A percentile compares a stretch with the other conserved stretches of the same genome.
Evolutionary conservation across 2,113 vertebrate genomes (phyloP).

Genomic region (Calidris pugnax): DNA sequence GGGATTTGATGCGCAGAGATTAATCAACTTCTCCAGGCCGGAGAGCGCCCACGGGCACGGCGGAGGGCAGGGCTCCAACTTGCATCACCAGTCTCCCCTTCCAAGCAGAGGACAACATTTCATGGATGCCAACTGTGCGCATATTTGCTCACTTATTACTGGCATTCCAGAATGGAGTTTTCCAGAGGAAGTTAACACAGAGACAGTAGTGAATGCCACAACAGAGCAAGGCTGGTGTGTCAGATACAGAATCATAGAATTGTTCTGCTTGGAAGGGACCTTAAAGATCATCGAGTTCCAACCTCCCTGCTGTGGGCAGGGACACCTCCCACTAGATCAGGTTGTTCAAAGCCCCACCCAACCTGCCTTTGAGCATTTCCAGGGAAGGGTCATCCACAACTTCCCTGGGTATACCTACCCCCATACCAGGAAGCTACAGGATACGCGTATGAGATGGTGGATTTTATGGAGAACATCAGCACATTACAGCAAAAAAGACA

Average conservation of each 20-base stretch:
- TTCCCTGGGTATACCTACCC: not conserved
- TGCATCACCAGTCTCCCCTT: not conserved
- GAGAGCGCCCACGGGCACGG: rapidly evolving
- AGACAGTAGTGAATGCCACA: not conserved
- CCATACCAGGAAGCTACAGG: not conserved
- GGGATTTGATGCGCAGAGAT: not conserved
- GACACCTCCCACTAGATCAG: too few species aligned
- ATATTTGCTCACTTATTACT: not conserved
- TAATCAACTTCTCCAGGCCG: not conserved
- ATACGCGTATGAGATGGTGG: not conserved
- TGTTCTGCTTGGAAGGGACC: too few species aligned
- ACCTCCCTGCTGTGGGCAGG: too few species aligned
- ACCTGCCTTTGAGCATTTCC: too few species aligned
- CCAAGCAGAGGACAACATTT: not conserved
- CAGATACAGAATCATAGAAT: not conserved
- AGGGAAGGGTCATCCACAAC: too few species aligned
- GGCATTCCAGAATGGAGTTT: not conserved
- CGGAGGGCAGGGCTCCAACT: not conserved
- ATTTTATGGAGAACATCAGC: not conserved
- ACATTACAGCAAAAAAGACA: not conserved
- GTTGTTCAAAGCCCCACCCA: too few species aligned
- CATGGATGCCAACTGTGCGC: not conserved
- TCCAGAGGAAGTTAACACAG: not conserved
- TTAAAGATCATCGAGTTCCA: too few species aligned
- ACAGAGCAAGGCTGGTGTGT: not conserved